Percentiles rank a stretch among this genome's conserved stretches.
Conservation (phyloP, 2,113 vertebrate species). For the Electrona antarctica region DNA sequence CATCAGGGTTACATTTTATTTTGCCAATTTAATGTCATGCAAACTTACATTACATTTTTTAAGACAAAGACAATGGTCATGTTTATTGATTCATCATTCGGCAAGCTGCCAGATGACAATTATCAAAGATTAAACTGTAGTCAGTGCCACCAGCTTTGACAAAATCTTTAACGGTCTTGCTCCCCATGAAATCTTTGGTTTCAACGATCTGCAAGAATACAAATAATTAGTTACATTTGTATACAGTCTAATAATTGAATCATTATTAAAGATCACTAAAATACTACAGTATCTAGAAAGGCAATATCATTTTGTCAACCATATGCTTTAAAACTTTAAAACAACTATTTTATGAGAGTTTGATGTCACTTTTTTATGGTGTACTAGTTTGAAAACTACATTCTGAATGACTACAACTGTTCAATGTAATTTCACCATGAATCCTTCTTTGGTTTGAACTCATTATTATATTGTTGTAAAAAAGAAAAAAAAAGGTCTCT, state of each 20-base stretch:
- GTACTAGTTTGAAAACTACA: not conserved
- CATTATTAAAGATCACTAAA: too few relatives aligned
- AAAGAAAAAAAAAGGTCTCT: not conserved
- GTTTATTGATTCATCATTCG: conserved; percentile 55
- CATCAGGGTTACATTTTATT: too few relatives aligned
- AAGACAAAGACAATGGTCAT: too few relatives aligned
- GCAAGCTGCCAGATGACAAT: conserved; percentile 56
- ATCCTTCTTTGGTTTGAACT: too few relatives aligned
- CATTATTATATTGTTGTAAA: not conserved
- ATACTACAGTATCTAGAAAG: too few relatives aligned
- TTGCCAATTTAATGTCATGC: too few relatives aligned
- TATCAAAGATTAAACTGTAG: conserved; percentile 55
- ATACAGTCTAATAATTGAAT: not conserved
- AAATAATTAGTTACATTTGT: not conserved
- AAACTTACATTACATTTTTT: too few relatives aligned
- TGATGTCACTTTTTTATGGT: too few relatives aligned
- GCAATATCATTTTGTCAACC: too few relatives aligned
- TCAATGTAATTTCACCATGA: too few relatives aligned
- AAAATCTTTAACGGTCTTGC: conserved; percentile 58
- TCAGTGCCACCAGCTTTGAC: conserved; percentile 51
- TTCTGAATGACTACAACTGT: not conserved
- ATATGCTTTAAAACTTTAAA: too few relatives aligned
- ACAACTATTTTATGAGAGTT: too few relatives aligned
- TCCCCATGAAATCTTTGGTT: conserved; percentile 46
- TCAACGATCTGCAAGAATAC: conserved; percentile 38